Base-by-base conservation (phyloP, 2,888 invertebrate species). In the Ormyrus nitidulus region DNA sequence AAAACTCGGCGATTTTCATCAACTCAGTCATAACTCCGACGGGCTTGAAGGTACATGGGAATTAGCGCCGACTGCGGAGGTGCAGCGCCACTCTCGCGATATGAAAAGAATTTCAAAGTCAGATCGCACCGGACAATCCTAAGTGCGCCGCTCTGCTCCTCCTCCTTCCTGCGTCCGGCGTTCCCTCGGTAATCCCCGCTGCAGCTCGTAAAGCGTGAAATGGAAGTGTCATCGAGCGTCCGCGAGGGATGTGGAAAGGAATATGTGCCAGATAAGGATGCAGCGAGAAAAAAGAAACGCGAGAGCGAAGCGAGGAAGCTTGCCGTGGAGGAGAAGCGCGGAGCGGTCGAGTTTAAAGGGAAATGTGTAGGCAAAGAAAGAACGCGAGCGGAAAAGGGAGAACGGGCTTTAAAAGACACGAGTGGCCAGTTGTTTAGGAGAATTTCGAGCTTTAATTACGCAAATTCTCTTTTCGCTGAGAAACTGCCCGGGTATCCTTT, bases 131-230 rank as follows among this genome's bases (percentile, higher is more conserved):
- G 62, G 71, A 74, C 75, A 70, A 53, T 79, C 58, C 62, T 56
- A 69, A 64, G 64, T 79, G 68, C 68, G 19, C n/a, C 44, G 10
- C 34, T 34, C 34, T 5, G 2, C 49, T 64, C 46, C 51, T 49
- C 61, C 56, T 56, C 13, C 46, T 46, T 10, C 56, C 19, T 71
- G 61, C 54, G 10, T 13, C 54, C 49, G 53, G 83, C 79, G 4
- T 82, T 68, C 77, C 82, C 81, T 84, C 85, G 85, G 85, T 85
- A 86, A 86, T 77, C 75, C 76, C 51, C 68, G 68, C 75, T 51
- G 48, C 34, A 34, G 61, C 82, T 84, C 85, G 85, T 86, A 85
- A 86, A 86, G 84, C 86, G 86, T 86, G 85, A 87, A 86, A 86
- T 86, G 85, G 83, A 86, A 85, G 85, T 85, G 83, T 85, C 84